Evolutionary conservation across 92 coral and sea anemone genomes (phyloP).

Genomic region (Pocillopora grandis): DNA sequence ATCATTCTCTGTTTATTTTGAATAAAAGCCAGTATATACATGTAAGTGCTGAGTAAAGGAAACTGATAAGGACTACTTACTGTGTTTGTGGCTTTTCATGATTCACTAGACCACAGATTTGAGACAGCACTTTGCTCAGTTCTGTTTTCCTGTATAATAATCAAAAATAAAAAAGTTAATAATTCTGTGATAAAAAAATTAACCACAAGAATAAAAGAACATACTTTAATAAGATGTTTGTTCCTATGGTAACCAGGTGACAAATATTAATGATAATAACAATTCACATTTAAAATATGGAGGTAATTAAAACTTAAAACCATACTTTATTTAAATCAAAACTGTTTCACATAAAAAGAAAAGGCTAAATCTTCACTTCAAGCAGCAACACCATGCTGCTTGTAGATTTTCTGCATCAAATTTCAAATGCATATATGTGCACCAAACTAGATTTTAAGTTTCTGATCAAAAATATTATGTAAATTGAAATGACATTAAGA

Average conservation of each 20-base stretch:
- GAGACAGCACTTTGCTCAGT: constrained; percentile 59
- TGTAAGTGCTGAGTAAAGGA: background rate
- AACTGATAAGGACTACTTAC: constrained; percentile 42
- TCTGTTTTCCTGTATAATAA: constrained; percentile 57
- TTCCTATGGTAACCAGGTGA: background rate
- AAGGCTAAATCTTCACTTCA: background rate
- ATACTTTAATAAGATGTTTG: background rate
- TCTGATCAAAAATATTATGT: no score
- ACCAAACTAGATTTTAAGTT: no score
- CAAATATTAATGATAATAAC: background rate
- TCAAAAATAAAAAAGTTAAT: background rate
- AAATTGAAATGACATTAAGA: no score
- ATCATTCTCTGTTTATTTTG: no score
- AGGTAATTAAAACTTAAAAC: background rate
- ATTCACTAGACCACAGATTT: constrained; percentile 63
- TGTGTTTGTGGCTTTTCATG: constrained; percentile 66
- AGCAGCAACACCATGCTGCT: no score
- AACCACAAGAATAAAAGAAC: background rate
- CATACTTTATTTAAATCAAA: background rate
- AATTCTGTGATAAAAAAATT: background rate
- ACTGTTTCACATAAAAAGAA: background rate
- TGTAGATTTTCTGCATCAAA: no score
- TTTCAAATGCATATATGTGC: no score
- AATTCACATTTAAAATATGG: background rate
- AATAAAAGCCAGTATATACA: no score